Percentiles rank a stretch among this genome's conserved stretches.
Conservation (phyloP, 2,113 vertebrate species). For the Lanius ludovicianus region DNA sequence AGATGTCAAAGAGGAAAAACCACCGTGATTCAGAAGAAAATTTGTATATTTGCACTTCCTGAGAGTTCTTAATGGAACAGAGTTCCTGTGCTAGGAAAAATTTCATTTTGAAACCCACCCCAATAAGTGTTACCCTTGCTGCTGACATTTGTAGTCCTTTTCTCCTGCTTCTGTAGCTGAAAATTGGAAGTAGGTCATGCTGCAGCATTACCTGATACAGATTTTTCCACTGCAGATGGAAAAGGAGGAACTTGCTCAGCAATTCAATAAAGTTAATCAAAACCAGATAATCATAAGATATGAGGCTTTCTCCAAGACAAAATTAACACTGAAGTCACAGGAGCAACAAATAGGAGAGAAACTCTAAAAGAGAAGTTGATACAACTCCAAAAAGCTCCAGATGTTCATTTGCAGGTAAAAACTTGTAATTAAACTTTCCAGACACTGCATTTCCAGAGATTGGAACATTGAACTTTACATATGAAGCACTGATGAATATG, state of each 20-base stretch:
- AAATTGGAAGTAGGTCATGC: constrained; percentile 34
- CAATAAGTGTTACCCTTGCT: not conserved
- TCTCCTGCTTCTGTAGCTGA: not conserved
- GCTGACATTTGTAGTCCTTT: not conserved
- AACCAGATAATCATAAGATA: not conserved
- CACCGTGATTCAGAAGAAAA: not conserved
- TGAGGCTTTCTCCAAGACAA: not conserved
- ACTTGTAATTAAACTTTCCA: not conserved
- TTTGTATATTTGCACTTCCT: not conserved
- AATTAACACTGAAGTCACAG: not conserved
- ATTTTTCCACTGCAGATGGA: not conserved
- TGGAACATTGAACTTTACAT: not conserved
- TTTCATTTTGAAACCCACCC: not conserved
- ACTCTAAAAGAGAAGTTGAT: not conserved
- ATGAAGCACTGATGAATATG: not conserved
- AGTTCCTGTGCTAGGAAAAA: not conserved
- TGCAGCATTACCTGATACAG: constrained; percentile 4
- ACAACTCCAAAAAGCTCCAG: not conserved
- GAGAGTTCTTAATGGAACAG: not conserved
- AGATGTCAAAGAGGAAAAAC: not conserved
- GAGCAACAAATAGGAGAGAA: not conserved
- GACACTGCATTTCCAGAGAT: not conserved
- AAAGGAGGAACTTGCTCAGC: constrained; percentile 26
- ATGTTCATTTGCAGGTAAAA: not conserved
- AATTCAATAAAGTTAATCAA: constrained; percentile 41